These are phyloP conservation scores for Poecilus cupreus DNA, from an alignment of 2,888 invertebrate species.

Conservation along the genomic window DNA sequence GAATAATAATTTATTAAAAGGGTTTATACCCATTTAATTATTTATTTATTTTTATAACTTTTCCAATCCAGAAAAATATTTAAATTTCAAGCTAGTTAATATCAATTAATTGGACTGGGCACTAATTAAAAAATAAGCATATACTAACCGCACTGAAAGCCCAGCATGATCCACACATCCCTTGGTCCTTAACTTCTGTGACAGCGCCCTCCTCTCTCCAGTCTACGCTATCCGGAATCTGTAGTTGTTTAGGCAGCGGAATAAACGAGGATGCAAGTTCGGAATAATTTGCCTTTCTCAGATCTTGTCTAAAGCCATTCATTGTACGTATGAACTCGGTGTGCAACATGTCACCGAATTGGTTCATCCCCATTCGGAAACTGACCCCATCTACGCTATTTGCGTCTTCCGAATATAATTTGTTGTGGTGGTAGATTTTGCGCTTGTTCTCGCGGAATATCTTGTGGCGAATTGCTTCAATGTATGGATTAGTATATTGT, in stretches of 20 bases:
- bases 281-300: neutral
- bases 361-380: slow-evolving; percentile 5
- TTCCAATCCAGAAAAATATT: too few relatives aligned
- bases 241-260: slow-evolving; percentile 61
- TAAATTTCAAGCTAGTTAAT: too few relatives aligned
- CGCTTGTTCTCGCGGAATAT: slow-evolving; percentile 4
- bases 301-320: slow-evolving; percentile 3
- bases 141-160: slow-evolving; percentile 77
- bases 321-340: neutral
- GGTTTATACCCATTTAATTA: too few relatives aligned
- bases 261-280: neutral
- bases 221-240: slow-evolving; percentile 72
- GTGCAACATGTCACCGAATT: neutral
- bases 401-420: neutral
- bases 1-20: too few relatives aligned
- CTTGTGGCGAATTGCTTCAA: neutral
- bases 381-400: neutral
- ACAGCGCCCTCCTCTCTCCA: slow-evolving; percentile 75
- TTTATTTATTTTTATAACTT: too few relatives aligned
- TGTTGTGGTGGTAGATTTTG: slow-evolving; percentile 10
- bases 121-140: neutral
- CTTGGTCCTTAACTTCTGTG: slow-evolving; percentile 75
- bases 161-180: slow-evolving; percentile 80
- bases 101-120: too few relatives aligned
- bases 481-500: neutral